Evolutionary conservation across 2,888 invertebrate species (phyloP), one percentile per base, ranked within the genome.

Genomic region (Sialis lutaria): DNA sequence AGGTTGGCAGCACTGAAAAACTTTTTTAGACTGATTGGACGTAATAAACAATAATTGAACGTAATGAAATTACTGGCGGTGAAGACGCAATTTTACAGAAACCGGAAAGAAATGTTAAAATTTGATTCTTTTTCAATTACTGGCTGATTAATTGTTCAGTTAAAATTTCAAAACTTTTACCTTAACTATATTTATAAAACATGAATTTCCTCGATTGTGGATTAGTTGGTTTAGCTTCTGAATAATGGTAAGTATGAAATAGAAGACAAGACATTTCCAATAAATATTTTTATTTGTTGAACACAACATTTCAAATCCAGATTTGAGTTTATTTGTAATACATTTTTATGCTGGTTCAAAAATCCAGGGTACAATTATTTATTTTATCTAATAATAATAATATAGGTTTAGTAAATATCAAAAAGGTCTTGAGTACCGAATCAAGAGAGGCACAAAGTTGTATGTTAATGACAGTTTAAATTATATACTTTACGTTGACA

Each of bases 381-480:
- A 33, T 33, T 44, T 33, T 44, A 22, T 13, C 44, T 33, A 31
- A 44, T 44, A 34, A 44, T 33, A 13, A 34, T 33, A 10, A 44
- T 33, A 44, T 33, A 33, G 13, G 22, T 30, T 22, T 51, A 51
- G 50, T 53, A 55, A 55, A 56, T 58, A 58, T 58, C 55, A 58
- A 58, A 56, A 56, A 55, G 55, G 50, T 56, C 56, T 58, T 57
- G 56, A 56, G 55, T 57, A 54, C 54, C 53, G 53, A 55, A 54
- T 57, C 55, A 57, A 57, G 57, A 56, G 55, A 58, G 58, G 58
- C 58, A 58, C 58, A 56, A 57, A 57, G 57, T 58, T 56, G 53
- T 53, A 55, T 55, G 53, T 43, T 30, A 43, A 43, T 43, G 43
- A 43, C 43, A 43, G 43, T 31, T 42, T 35, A 13, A 44, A 44